These are phyloP conservation scores for Uropetala carovei DNA, from an alignment of 2,888 invertebrate species.

Conservation along the genomic window DNA sequence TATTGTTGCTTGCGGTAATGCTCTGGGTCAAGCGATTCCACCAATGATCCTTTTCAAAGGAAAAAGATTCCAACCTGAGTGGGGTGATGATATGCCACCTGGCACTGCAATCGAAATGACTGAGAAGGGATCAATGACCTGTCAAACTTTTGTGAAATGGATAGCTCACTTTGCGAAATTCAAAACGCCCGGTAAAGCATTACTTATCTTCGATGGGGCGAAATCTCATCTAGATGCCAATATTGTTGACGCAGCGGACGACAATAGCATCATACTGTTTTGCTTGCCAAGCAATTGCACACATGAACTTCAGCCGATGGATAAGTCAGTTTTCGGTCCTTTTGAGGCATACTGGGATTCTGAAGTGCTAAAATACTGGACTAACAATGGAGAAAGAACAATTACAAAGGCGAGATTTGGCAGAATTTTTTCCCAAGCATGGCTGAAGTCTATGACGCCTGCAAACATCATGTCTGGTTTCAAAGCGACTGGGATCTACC, in stretches of 20 bases:
- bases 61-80: no score
- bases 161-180: constrained; percentile 69
- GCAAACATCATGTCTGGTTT: constrained; percentile 70
- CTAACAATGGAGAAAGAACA: constrained; percentile 13
- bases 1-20: no score
- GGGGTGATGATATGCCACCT: background rate
- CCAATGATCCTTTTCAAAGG: no score
- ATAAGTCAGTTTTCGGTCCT: constrained; percentile 56
- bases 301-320: constrained; percentile 72
- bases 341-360: constrained; percentile 72
- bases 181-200: constrained; percentile 68
- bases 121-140: background rate
- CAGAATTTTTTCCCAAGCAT: background rate
- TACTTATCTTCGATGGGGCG: constrained; percentile 72
- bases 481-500: constrained; percentile 70
- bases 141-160: background rate
- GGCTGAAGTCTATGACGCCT: background rate
- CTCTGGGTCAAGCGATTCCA: no score
- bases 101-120: background rate
- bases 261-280: constrained; percentile 70
- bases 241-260: constrained; percentile 71
- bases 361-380: constrained; percentile 70
- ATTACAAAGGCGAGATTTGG: background rate
- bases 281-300: constrained; percentile 73
- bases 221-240: constrained; percentile 70